Evolutionary conservation across 2,113 vertebrate species (phyloP).

Genomic region (Rutilus rutilus): DNA sequence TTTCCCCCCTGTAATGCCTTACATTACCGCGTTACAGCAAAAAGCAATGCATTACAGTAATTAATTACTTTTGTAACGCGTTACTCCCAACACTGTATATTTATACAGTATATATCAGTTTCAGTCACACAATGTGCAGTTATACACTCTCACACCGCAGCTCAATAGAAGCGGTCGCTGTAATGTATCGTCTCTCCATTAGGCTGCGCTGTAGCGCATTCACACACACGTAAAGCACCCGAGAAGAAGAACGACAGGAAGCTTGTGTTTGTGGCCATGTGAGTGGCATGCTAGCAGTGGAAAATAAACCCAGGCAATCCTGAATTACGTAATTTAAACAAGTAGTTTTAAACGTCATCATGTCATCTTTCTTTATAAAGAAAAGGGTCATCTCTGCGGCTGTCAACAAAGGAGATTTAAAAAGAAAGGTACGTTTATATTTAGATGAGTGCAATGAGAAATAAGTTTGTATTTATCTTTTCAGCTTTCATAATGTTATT

Average conservation of each 20-base stretch:
- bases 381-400: constrained; percentile 60
- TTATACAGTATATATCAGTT: not conserved
- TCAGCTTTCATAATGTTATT: no score
- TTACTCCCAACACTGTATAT: no score
- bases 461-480: not conserved
- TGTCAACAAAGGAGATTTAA: constrained; percentile 61
- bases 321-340: not conserved
- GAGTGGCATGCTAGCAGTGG: not conserved
- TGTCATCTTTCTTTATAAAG: constrained; percentile 80
- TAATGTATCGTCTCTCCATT: not conserved
- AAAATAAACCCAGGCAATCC: not conserved
- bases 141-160: not conserved
- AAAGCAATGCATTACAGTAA: no score
- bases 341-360: constrained; percentile 27
- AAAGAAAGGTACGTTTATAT: constrained; percentile 71
- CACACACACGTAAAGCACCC: not conserved
- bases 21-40: no score
- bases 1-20: no score
- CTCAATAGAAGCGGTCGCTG: not conserved
- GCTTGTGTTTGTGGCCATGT: constrained; percentile 32
- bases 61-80: no score
- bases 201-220: not conserved
- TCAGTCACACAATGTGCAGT: not conserved
- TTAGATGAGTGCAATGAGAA: not conserved
- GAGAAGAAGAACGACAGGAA: constrained; percentile 4